Conservation (phyloP, 1,140 invertebrate genomes). For the Sinella curviseta region DNA sequence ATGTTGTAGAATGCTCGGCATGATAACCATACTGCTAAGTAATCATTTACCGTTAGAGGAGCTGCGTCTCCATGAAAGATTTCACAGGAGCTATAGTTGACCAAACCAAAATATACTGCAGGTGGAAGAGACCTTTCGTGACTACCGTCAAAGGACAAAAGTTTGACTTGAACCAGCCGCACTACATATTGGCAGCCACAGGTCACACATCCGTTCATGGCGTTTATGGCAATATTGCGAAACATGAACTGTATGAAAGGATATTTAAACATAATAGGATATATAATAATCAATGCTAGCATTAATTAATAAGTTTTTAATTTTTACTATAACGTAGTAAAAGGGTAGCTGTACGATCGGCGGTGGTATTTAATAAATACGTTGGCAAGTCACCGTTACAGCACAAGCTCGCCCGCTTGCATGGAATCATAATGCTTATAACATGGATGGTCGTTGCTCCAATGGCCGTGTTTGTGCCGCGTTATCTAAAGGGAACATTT, state of each 20-base stretch:
- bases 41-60: background rate
- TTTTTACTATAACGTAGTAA: no score
- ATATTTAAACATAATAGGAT: no score
- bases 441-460: constrained; percentile 19
- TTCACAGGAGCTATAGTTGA: background rate
- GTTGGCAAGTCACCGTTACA: background rate
- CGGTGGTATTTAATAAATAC: no score
- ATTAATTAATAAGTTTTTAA: no score
- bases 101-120: background rate
- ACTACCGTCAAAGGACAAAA: background rate
- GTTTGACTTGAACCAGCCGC: background rate
- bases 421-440: background rate
- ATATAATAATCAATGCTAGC: no score
- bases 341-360: no score
- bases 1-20: no score
- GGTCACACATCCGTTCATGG: background rate
- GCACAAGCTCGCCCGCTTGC: background rate
- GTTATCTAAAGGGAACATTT: constrained; percentile 30
- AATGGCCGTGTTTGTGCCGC: constrained; percentile 2
- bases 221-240: background rate
- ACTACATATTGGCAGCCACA: background rate
- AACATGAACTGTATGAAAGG: background rate
- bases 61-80: background rate
- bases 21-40: no score
- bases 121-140: background rate